Conservation (phyloP, 2,113 vertebrate genomes). For the Calypte anna region DNA sequence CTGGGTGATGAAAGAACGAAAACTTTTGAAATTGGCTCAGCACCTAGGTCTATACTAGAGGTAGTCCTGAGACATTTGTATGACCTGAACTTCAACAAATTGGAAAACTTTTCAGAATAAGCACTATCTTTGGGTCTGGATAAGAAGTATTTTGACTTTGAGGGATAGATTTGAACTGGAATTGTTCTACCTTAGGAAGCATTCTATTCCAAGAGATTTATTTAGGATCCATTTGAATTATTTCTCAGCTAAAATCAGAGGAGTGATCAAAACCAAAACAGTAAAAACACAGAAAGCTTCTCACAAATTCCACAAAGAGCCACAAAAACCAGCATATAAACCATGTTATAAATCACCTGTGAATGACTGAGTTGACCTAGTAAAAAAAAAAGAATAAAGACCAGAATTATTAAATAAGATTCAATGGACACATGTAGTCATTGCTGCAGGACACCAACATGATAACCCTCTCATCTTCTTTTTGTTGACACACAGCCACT, state of each 20-base stretch:
- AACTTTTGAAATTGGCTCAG: neutral
- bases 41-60: neutral
- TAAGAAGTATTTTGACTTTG: neutral
- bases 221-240: neutral
- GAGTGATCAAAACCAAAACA: neutral
- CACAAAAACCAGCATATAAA: neutral
- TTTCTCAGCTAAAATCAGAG: neutral
- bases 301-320: neutral
- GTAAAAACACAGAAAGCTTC: neutral
- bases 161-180: neutral
- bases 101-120: neutral
- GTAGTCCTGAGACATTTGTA: neutral
- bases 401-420: neutral
- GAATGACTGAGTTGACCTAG: neutral
- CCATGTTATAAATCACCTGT: neutral
- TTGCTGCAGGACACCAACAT: neutral
- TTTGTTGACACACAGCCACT: neutral
- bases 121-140: neutral
- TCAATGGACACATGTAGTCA: neutral
- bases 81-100: neutral
- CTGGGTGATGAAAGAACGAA: neutral
- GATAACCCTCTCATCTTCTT: neutral
- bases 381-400: neutral
- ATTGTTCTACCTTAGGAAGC: neutral
- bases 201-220: neutral